Conservation (phyloP, 2,797 vertebrate genomes). For the Melanotaenia maccullochi region DNA sequence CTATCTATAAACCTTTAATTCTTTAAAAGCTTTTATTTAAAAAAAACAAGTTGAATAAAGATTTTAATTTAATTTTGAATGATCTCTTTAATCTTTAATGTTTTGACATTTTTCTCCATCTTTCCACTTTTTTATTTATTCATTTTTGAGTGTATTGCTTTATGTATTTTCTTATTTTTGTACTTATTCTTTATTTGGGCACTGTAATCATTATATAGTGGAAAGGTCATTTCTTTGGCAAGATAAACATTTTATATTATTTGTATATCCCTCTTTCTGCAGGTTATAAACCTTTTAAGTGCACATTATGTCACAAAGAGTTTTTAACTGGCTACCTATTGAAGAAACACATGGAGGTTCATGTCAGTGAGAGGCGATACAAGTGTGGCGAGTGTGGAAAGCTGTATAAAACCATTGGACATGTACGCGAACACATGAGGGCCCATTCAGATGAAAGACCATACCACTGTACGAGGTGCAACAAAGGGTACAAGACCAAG, state of each 20-base stretch:
- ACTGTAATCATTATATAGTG: background rate
- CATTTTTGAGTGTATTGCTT: no score
- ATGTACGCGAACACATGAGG: slow-evolving; percentile 94
- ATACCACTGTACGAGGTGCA: slow-evolving; percentile 89
- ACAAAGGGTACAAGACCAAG: slow-evolving; percentile 98
- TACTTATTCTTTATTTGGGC: background rate
- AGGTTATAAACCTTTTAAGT: slow-evolving; percentile 93
- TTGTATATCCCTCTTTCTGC: slow-evolving; percentile 3
- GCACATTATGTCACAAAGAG: slow-evolving; percentile 91
- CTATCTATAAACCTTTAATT: no score
- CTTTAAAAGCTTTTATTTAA: no score
- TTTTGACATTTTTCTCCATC: no score
- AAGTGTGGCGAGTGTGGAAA: slow-evolving; percentile 98
- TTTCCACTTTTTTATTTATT: no score
- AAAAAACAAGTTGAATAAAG: no score
- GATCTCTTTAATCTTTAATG: no score
- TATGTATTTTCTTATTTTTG: background rate
- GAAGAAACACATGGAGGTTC: slow-evolving; percentile 95
- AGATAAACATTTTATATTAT: background rate
- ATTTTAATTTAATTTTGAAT: no score
- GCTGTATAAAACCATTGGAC: slow-evolving; percentile 95
- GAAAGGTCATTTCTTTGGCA: background rate
- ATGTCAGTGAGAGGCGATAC: slow-evolving; percentile 92
- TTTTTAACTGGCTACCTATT: slow-evolving; percentile 95
- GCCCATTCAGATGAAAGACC: slow-evolving; percentile 96